phyloP scores from a whole-genome alignment of 30 jellyfish, hydroid and myxozoan species.

The Aurelia sp. region DNA sequence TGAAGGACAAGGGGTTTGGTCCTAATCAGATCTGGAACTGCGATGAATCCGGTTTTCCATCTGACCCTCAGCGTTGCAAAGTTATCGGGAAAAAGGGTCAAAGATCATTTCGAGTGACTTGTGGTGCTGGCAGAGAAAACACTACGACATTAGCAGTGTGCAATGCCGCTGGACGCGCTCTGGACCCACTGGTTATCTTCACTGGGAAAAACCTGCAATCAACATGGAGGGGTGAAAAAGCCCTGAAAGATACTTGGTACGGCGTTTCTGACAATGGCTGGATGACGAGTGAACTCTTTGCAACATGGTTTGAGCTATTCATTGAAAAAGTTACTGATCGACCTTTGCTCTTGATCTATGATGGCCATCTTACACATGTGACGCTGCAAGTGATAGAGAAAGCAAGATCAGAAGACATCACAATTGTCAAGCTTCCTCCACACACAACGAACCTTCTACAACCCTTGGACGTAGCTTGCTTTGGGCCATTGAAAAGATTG shows the following conservation, averaged over 20 bases:
- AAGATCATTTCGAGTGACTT: no score
- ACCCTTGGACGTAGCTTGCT: constrained; percentile 42
- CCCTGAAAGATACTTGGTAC: constrained; percentile 16
- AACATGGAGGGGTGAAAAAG: no score
- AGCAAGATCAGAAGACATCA: constrained; percentile 27
- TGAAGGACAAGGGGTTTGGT: no score
- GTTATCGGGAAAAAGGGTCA: no score
- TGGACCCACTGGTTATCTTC: no score
- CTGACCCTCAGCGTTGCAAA: no score
- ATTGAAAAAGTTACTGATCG: not conserved
- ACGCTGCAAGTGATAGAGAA: constrained; percentile 34
- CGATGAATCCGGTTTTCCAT: no score
- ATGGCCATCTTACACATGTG: constrained; percentile 73
- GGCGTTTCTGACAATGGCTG: constrained; percentile 67
- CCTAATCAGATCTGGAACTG: no score
- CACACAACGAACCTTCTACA: constrained; percentile 42
- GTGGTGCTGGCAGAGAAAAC: no score
- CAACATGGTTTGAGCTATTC: constrained; percentile 30
- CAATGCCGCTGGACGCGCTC: no score
- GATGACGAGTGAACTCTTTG: constrained; percentile 38
- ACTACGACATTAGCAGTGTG: no score
- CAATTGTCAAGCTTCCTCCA: constrained; percentile 56
- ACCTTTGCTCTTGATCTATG: constrained; percentile 38
- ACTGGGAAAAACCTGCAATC: no score
- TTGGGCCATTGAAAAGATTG: constrained; percentile 51